Evolutionary conservation across 2,888 invertebrate species (phyloP).

Genomic region (Ferdinandea cuprea): DNA sequence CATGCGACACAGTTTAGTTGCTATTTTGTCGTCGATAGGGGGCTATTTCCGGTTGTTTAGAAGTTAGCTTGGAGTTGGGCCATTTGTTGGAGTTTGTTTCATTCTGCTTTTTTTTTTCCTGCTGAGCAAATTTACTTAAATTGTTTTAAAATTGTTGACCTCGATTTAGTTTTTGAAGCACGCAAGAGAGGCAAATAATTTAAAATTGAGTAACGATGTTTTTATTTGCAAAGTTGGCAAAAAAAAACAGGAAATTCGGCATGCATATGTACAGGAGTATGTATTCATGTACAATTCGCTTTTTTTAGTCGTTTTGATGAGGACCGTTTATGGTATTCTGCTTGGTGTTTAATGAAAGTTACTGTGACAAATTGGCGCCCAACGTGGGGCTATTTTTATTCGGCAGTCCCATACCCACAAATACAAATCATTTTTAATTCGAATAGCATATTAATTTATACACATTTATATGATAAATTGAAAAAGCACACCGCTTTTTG

Average conservation of each 20-base stretch:
- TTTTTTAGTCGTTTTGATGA: too few relatives aligned
- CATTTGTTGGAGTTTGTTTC: not conserved
- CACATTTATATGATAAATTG: too few relatives aligned
- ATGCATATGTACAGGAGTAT: too few relatives aligned
- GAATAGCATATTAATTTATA: too few relatives aligned
- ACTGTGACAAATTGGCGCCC: too few relatives aligned
- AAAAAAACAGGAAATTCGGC: not conserved
- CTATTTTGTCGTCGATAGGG: constrained; percentile 65
- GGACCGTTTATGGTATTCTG: too few relatives aligned
- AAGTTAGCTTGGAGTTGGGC: constrained; percentile 15
- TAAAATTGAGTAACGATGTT: not conserved
- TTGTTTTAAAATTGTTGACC: constrained; percentile 62
- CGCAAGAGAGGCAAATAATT: constrained; percentile 20
- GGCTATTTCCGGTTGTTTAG: constrained; percentile 59
- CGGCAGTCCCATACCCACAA: too few relatives aligned
- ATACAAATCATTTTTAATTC: too few relatives aligned
- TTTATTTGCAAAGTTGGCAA: not conserved
- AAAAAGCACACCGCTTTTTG: too few relatives aligned
- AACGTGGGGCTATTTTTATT: too few relatives aligned
- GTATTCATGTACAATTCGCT: too few relatives aligned
- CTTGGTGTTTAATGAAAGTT: too few relatives aligned
- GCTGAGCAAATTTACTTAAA: constrained; percentile 58
- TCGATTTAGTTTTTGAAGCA: constrained; percentile 38
- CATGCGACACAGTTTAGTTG: constrained; percentile 71
- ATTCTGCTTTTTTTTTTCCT: constrained; percentile 4